Evolutionary conservation across 1,140 invertebrate genomes (phyloP).

Genomic region (Bombus impatiens): DNA sequence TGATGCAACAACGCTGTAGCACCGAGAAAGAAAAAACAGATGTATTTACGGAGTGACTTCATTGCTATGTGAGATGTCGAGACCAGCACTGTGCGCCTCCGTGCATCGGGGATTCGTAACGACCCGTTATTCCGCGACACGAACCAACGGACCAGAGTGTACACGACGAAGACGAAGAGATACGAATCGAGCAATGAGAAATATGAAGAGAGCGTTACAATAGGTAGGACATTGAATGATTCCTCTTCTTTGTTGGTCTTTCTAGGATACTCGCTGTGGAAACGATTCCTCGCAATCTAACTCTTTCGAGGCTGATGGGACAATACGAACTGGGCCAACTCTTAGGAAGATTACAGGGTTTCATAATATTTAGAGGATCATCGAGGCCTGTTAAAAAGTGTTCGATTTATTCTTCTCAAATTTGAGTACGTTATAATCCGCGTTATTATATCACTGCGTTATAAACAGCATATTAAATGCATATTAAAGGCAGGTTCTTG

Average conservation of each 20-base stretch:
- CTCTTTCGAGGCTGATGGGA: too few species aligned
- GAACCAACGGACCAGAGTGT: background rate
- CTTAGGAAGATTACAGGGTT: too few species aligned
- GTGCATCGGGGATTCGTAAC: constrained; percentile 2
- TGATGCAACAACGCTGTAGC: constrained; percentile 3
- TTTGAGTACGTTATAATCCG: too few species aligned
- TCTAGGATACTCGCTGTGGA: background rate
- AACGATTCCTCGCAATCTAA: background rate
- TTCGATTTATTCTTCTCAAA: too few species aligned
- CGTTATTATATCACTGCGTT: too few species aligned
- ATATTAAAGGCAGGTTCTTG: too few species aligned
- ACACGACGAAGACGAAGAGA: background rate
- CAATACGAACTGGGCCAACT: background rate
- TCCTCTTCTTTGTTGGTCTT: background rate
- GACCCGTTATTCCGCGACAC: constrained; percentile 20
- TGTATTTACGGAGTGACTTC: background rate
- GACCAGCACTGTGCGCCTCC: background rate
- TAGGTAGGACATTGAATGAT: background rate
- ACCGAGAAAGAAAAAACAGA: background rate
- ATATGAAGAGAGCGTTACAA: background rate
- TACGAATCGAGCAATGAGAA: background rate
- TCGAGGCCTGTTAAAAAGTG: too few species aligned
- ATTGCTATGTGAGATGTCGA: background rate
- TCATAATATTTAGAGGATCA: too few species aligned
- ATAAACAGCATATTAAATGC: too few species aligned